Conservation (phyloP, 2,113 vertebrate genomes). For the Notechis scutatus region DNA sequence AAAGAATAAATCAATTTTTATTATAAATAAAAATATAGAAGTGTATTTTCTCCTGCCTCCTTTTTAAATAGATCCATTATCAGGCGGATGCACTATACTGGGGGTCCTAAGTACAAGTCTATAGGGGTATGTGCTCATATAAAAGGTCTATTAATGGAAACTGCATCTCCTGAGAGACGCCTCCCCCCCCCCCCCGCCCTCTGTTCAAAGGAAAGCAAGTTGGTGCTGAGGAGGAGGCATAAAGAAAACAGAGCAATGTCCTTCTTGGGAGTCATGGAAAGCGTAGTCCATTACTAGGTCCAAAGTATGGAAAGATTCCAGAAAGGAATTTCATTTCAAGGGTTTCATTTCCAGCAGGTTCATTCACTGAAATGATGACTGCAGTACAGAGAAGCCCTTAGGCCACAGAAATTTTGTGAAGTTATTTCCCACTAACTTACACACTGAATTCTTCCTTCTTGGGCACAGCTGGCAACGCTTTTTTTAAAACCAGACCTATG, state of each 20-base stretch:
- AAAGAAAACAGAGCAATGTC: background rate
- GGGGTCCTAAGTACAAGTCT: background rate
- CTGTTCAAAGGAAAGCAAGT: background rate
- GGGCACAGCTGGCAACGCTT: background rate
- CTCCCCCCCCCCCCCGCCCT: background rate
- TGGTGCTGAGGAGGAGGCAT: background rate
- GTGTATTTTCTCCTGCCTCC: background rate
- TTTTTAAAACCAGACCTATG: background rate
- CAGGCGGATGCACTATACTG: background rate
- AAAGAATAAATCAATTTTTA: background rate
- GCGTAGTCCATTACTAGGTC: background rate
- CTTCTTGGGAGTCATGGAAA: background rate
- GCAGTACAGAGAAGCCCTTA: background rate
- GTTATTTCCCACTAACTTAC: background rate
- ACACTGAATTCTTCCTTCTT: background rate
- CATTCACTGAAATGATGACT: background rate
- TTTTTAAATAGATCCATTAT: background rate
- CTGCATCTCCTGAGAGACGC: background rate
- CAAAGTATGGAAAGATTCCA: background rate
- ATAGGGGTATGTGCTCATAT: background rate
- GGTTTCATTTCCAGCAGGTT: background rate
- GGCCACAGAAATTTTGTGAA: background rate
- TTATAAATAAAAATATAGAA: background rate
- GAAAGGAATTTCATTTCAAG: background rate
- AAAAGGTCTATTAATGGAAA: background rate